Percentiles rank a stretch among this genome's conserved stretches.
Evolutionary conservation across 2,888 invertebrate genomes (phyloP).

Genomic region (Pachymerium ferrugineum): DNA sequence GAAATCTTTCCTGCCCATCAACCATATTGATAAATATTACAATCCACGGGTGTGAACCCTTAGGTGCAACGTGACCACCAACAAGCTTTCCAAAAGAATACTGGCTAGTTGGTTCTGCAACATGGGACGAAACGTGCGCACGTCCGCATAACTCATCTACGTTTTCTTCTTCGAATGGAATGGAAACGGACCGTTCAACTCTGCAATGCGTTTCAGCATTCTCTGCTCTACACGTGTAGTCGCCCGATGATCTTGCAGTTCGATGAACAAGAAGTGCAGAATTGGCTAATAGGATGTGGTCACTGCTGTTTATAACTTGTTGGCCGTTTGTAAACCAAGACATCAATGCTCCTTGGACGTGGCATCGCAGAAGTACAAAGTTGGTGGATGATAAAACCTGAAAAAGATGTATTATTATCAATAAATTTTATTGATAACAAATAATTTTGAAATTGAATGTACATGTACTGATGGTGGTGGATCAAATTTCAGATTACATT

Average conservation of each 20-base stretch:
- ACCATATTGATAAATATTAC: slow-evolving; percentile 31
- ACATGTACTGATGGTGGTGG: not conserved
- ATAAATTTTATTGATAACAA: not conserved
- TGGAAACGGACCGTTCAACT: slow-evolving; percentile 15
- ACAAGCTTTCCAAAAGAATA: slow-evolving; percentile 39
- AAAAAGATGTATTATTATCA: not conserved
- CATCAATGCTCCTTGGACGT: not conserved
- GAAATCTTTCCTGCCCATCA: not conserved
- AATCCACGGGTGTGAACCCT: slow-evolving; percentile 41
- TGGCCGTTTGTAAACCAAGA: not conserved
- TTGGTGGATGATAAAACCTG: not conserved
- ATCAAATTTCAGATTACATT: slow-evolving; percentile 14
- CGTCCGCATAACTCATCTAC: not conserved
- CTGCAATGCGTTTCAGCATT: not conserved
- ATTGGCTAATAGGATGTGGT: not conserved
- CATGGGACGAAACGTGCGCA: not conserved
- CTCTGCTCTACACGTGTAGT: slow-evolving; percentile 8
- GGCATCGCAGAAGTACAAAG: not conserved
- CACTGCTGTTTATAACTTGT: not conserved
- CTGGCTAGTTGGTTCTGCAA: not conserved
- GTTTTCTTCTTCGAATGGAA: not conserved
- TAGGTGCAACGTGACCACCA: slow-evolving; percentile 40
- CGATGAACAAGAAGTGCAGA: not conserved
- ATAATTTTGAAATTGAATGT: not conserved
- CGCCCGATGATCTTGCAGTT: not conserved